Percentiles rank a stretch among this genome's conserved stretches.
Evolutionary conservation across 2,113 vertebrate species (phyloP).

Genomic region (Mus musculus): GRCm39 chr14:81909501-81910000

Average conservation of each 20-base stretch:
- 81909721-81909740: background rate
- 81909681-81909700: background rate
- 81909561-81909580: background rate
- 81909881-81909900: background rate
- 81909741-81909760: background rate
- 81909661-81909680: constrained; percentile 8
- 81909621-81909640: background rate
- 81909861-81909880: background rate
- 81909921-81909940: background rate
- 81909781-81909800: too few relatives aligned
- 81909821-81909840: background rate
- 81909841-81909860: background rate
- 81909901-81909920: background rate
- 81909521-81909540: background rate
- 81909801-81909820: background rate
- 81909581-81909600: background rate
- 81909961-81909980: background rate
- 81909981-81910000: background rate
- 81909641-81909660: background rate
- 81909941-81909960: background rate
- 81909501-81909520: background rate
- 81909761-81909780: background rate
- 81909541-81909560: constrained; percentile 14
- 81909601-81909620: background rate
- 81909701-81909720: background rate